Percentiles rank a stretch among this genome's conserved stretches.
phyloP scores from a whole-genome alignment of 2,797 vertebrate genomes.

The Lutjanus argentimaculatus region DNA sequence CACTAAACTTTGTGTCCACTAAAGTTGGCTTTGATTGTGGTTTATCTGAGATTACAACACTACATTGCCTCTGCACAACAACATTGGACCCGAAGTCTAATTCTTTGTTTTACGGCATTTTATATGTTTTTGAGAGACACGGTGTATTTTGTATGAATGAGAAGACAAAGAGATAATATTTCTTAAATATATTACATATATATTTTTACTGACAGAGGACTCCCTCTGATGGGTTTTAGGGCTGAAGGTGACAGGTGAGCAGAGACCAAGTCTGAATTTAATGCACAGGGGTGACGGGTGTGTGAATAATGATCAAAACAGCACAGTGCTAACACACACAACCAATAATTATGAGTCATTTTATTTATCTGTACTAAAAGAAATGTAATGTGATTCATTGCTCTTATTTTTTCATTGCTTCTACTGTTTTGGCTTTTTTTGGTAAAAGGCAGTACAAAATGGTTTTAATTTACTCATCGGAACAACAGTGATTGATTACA shows the following conservation, averaged over 20 bases:
- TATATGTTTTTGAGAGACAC: not conserved
- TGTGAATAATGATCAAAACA: not conserved
- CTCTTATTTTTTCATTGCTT: not conserved
- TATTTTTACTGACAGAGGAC: constrained; percentile 9
- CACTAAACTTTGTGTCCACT: not conserved
- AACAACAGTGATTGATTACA: not conserved
- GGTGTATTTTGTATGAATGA: constrained; percentile 4
- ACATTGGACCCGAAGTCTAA: not conserved
- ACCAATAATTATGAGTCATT: not conserved
- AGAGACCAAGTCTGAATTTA: constrained; percentile 25
- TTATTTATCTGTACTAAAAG: not conserved
- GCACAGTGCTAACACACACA: not conserved
- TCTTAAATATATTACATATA: not conserved
- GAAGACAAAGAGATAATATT: not conserved
- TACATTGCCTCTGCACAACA: constrained; percentile 4
- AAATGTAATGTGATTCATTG: not conserved
- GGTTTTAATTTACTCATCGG: not conserved
- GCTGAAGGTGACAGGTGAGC: not conserved
- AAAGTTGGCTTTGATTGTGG: not conserved
- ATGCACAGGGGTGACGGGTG: not conserved
- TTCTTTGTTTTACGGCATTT: not conserved
- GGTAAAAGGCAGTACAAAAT: not conserved
- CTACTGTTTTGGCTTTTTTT: not conserved
- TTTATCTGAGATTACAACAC: constrained; percentile 7
- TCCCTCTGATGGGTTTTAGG: not conserved